Conservation (phyloP, 2,888 invertebrate species). For the Lasioglossum figueresi region DNA sequence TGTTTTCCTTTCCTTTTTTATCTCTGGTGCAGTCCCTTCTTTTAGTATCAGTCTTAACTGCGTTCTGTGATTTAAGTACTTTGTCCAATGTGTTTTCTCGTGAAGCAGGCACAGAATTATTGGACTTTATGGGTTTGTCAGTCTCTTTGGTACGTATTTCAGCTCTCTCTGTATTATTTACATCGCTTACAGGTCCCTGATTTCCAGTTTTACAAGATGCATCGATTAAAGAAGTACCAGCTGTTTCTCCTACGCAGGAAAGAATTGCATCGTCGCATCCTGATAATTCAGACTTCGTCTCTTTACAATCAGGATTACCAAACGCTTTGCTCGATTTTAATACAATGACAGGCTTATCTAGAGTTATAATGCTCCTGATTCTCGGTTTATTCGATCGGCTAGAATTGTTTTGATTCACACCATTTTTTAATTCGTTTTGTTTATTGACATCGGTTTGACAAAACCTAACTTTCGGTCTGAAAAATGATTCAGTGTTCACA, state of each 20-base stretch:
- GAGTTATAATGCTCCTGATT: slow-evolving; percentile 66
- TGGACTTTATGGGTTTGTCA: neutral
- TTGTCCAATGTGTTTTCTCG: neutral
- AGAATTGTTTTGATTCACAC: neutral
- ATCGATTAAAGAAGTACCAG: neutral
- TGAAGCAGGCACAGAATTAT: neutral
- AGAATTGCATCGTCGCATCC: neutral
- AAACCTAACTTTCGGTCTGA: slow-evolving; percentile 75
- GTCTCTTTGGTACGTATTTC: slow-evolving; percentile 19
- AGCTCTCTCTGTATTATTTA: slow-evolving; percentile 20
- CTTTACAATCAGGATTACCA: neutral
- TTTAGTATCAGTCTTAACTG: neutral
- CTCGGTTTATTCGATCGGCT: slow-evolving; percentile 51
- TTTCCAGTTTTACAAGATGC: slow-evolving; percentile 7
- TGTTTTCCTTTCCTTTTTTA: slow-evolving; percentile 59
- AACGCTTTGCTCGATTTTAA: slow-evolving; percentile 23
- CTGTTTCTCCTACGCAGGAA: neutral
- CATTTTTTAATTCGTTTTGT: slow-evolving; percentile 18
- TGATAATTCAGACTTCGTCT: neutral
- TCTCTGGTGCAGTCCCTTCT: neutral
- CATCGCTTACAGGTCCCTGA: slow-evolving; percentile 19
- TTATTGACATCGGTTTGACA: slow-evolving; percentile 49
- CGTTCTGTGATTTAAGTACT: slow-evolving; percentile 9
- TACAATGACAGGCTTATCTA: slow-evolving; percentile 69
- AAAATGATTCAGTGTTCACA: slow-evolving; percentile 37